Evolutionary conservation across 2,797 vertebrate genomes (phyloP), one percentile per base, ranked within the genome.

Genomic region (Aulostomus chinensis): DNA sequence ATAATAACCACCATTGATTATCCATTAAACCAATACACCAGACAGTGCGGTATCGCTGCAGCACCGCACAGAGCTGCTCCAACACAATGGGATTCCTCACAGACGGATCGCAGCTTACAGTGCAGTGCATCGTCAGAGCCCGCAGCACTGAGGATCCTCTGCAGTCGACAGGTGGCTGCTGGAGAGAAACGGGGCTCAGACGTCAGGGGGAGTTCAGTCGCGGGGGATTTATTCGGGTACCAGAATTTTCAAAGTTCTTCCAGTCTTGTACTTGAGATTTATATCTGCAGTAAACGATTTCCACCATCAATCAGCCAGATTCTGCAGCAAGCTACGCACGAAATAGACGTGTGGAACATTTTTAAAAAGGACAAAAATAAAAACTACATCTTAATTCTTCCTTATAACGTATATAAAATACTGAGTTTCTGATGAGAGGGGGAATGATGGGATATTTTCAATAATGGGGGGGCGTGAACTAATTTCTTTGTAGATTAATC

Each of bases 1-100:
- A 85, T 84, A 85, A 89, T 89, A 88, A 87, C 81, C 57, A 69
- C 40, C 90, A 91, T 90, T 88, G 88, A 91, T 91, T 90, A 76
- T 76, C 81, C 78, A 88, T 90, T 86, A 89, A 83, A 82, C 51
- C 73, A 35, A 78, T 68, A 76, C 41, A 52, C 57, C 59, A 78
- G 59, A 67, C 56, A 69, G 73, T 54, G 65, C 60, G 30, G 63
- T 33, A 29, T 66, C 58, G 45, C 57, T 50, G 68, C 73, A 64
- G 59, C 61, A 48, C 46, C 31, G 58, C 69, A 76, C 45, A 56
- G 49, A 63, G 64, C 68, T 33, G 33, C 61, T 58, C 36, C 48
- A 11, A 51, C 55, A 65, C 77, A 57, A 71, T n/a, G n/a, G n/a
- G n/a, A n/a, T 24, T 15, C 50, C 51, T 14, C 43, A 51, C 55